Conservation (phyloP, 2,113 vertebrate species). For the Ceyx margarethae region DNA sequence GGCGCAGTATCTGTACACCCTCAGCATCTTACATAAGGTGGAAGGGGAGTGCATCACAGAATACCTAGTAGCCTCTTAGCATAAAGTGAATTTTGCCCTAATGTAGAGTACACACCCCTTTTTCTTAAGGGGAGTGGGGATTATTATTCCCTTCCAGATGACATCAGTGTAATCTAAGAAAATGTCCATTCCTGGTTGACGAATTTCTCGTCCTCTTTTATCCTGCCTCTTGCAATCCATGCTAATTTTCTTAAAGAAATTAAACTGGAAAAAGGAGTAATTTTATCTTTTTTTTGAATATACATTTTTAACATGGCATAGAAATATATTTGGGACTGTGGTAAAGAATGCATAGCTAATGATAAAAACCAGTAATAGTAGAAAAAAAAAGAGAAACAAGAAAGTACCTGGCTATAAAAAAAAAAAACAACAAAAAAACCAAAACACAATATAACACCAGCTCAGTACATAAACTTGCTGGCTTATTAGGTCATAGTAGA, state of each 20-base stretch:
- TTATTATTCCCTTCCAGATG: background rate
- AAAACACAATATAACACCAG: background rate
- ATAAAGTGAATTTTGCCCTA: background rate
- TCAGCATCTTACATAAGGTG: background rate
- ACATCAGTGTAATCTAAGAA: background rate
- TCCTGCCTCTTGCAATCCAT: background rate
- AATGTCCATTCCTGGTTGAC: fast-evolving
- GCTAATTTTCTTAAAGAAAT: background rate
- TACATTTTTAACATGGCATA: background rate
- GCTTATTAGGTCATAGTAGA: background rate
- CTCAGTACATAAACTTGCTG: background rate
- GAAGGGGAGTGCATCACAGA: background rate
- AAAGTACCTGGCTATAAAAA: background rate
- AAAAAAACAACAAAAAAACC: background rate
- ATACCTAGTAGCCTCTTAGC: background rate
- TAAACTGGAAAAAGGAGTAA: background rate
- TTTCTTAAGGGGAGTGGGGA: background rate
- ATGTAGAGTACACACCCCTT: background rate
- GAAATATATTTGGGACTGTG: background rate
- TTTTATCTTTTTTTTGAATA: background rate
- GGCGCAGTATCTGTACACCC: background rate
- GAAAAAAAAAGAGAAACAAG: background rate
- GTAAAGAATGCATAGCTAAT: background rate
- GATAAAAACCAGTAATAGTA: background rate
- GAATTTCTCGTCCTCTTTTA: background rate